Base-by-base conservation (phyloP, 2,888 invertebrate species). In the Eupithecia dodoneata region DNA sequence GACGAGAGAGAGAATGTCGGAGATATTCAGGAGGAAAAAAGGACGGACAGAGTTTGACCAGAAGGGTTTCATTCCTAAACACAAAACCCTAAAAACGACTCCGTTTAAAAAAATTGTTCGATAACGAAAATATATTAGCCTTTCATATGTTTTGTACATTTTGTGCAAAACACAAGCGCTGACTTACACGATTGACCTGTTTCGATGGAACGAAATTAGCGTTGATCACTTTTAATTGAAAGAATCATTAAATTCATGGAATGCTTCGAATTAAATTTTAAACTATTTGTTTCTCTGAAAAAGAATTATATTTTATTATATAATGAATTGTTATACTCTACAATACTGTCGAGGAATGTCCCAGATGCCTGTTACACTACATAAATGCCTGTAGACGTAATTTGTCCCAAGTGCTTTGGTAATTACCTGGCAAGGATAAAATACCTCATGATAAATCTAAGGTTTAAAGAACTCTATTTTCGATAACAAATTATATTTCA, bases 141-240 rank as follows among this genome's bases (percentile, higher is more conserved):
- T 30, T 63, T 63, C 63, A 63, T 63, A 63, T 18, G 18, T 63
- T 18, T 63, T 63, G 18, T 63, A 30, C n/a, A 55, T 18, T 30
- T 12, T 30, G 30, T 63, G 18, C 59, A 59, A 18, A 18, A 63
- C 18, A 63, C 30, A 10, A 9, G 10, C 63, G 63, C 63, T 7
- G 12, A 42, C 52, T 41, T 30, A 71, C 30, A 18, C 63, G 79
- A 69, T 80, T 83, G 83, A 81, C 79, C 76, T 77, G 80, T 81
- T 80, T 80, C 76, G 82, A 80, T 77, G 79, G 77, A 71, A 18
- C 75, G 80, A 79, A 85, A 86, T 85, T 85, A 81, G 78, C 72
- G 81, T 80, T 84, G 82, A 87, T 86, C 84, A 83, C 73, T 79
- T 77, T 84, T 82, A 86, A 86, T 86, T 76, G 42, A 69, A 49